Base-by-base conservation (phyloP, 2,113 vertebrate species). In the Galeopterus variegatus region DNA sequence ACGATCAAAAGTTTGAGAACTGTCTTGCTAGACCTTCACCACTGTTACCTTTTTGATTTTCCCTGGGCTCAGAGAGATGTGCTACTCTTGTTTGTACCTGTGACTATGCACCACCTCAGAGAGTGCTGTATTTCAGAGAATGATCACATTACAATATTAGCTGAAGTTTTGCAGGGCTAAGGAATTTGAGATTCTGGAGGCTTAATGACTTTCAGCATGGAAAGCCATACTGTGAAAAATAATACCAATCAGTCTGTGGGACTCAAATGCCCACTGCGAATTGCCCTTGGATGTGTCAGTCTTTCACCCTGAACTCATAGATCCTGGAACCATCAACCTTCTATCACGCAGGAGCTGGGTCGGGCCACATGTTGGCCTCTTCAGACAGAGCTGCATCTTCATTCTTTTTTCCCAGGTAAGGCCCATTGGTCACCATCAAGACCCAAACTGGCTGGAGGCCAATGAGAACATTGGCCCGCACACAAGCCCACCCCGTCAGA, bases 161-260 rank as follows among this genome's bases (percentile, higher is more conserved):
- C 58, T 67, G n/a, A 92, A 76, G 75, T 84, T 96, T 81, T 18
- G 2, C 90, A 95, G 83, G 84, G 54, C 83, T 88, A 33, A 85
- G 90, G 80, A 81, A 65, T 95, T 93, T 36, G 79, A 92, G 45
- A 45, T 73, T 79, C 88, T 36, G 79, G 92, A 89, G 50, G 70
- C 70, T 92, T 94, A 60, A 72, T 75, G 75, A 79, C 85, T 79
- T 94, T 48, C 33, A 87, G 5, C 48, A 21, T 72, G 31, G 95
- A 62, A 92, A 95, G 58, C 58, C 48, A 24, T 88, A 83, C 92
- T 92, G 76, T 62, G 94, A 90, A 96, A 96, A 93, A 90, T 19
- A 87, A 95, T 33, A 64, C 60, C 60, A n/a, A 54, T 26, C 56
- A 80, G 60, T 70, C 73, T 45, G 62, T 80, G 87, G 76, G 90